Conservation (phyloP, 2,797 vertebrate species). For the Pangasius krempfi region DNA sequence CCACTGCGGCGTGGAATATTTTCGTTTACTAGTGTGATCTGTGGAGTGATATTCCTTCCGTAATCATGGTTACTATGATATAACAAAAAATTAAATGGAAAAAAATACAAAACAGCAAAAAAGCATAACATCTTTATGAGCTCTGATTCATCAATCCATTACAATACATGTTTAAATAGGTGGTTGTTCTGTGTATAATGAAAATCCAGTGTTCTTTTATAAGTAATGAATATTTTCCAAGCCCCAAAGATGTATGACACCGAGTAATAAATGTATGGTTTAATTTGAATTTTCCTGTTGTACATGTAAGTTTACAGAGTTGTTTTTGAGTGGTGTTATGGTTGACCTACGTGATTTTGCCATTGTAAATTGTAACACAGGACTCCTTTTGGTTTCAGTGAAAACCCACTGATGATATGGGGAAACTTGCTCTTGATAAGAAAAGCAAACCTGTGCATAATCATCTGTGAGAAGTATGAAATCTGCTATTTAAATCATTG, state of each 20-base stretch:
- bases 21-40: background rate
- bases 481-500: background rate
- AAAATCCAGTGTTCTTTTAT: background rate
- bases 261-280: no score
- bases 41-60: background rate
- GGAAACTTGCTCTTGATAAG: background rate
- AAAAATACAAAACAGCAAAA: background rate
- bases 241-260: no score
- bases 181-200: no score
- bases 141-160: no score
- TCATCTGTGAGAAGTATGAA: background rate
- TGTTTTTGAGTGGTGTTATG: background rate
- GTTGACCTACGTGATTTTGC: background rate
- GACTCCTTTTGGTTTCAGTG: background rate
- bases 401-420: background rate
- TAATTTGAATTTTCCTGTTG: no score
- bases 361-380: background rate
- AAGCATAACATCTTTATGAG: no score
- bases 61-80: background rate
- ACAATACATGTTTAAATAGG: no score
- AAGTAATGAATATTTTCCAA: no score
- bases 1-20: background rate
- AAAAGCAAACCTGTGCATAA: background rate
- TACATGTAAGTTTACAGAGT: background rate
- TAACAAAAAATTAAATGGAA: background rate